Evolutionary conservation across 2,113 vertebrate species (phyloP), one percentile per base, ranked within the genome.

Genomic region (Chaetodon auriga): DNA sequence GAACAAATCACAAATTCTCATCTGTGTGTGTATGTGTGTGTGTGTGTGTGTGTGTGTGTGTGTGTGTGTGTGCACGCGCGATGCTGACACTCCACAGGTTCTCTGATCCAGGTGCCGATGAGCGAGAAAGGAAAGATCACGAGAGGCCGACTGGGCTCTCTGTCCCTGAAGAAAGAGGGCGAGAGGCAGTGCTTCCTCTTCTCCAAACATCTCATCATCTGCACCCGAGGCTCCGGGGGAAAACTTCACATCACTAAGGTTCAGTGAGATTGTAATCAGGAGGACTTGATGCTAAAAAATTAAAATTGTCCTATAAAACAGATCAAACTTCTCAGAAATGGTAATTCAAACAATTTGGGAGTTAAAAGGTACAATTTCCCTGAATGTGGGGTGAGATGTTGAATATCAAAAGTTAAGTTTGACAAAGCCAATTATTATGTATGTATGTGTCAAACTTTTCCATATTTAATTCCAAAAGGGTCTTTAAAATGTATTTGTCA

Each of bases 181-280:
- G 98, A 99, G 91, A 94, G 97, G 23, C 98, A 99, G 81, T 99
- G 98, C 89, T 99, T 99, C 94, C 96, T 99, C 38, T 99, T 99
- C 93, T 98, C 98, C 90, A 99, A 99, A 86, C 98, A 99, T 85
- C 89, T 99, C 36, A 98, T 99, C 87, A 97, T 99, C 92, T 99
- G 98, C 81, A 98, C 98, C 54, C 85, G 98, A 18, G 97, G 98
- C 78, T 99, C 98, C 0, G 98, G 98, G 0, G 97, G 97, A 0
- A 99, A 99, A 77, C 96, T 99, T 54, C 98, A 99, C 89, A 95
- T 99, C 68, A 99, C 97, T 21, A 99, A 99, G 97, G 98, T 99
- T 78, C 41, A 79, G 21, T 13, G 25, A 15, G 25, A 55, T 11
- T 41, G 10, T 48, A 18, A 12, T 38, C 6, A 2, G 14, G 23